Conservation (phyloP, 2,888 invertebrate genomes). For the Pandemis heparana region DNA sequence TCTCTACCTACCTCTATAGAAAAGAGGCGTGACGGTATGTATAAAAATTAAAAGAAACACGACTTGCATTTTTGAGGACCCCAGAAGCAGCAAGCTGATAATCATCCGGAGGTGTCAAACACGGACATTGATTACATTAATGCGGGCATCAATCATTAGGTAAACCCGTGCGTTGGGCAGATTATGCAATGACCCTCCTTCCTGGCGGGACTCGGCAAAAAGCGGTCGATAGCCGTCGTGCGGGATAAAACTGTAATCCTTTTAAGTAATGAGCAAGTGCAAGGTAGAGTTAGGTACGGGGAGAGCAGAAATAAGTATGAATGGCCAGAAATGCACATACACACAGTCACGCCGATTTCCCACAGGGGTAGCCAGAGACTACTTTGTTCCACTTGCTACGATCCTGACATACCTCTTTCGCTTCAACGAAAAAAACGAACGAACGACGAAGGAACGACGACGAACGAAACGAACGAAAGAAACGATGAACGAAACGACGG, state of each 20-base stretch:
- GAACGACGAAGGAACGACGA: too few relatives aligned
- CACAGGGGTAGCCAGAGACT: too few relatives aligned
- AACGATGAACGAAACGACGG: too few relatives aligned
- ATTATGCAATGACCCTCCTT: slow-evolving; percentile 55
- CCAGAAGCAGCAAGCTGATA: slow-evolving; percentile 29
- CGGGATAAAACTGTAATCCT: slow-evolving; percentile 82
- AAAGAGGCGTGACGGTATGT: too few relatives aligned
- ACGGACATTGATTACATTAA: slow-evolving; percentile 61
- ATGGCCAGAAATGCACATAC: too few relatives aligned
- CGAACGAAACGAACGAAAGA: too few relatives aligned
- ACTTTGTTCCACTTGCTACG: too few relatives aligned
- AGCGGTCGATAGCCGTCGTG: slow-evolving; percentile 59
- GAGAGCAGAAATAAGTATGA: slow-evolving; percentile 43
- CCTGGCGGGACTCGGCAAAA: slow-evolving; percentile 43
- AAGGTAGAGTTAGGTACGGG: slow-evolving; percentile 57
- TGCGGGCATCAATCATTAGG: slow-evolving; percentile 75
- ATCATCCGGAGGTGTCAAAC: slow-evolving; percentile 47
- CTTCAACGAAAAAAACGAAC: too few relatives aligned
- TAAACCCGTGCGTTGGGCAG: slow-evolving; percentile 61
- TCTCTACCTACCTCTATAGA: too few relatives aligned
- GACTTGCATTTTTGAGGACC: background rate
- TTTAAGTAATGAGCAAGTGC: slow-evolving; percentile 82
- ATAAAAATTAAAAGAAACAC: too few relatives aligned
- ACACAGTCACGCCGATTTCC: too few relatives aligned
- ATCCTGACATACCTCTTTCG: too few relatives aligned